These are phyloP conservation scores for Leiothrix lutea DNA, from an alignment of 2,113 vertebrate genomes.

Conservation along the genomic window DNA sequence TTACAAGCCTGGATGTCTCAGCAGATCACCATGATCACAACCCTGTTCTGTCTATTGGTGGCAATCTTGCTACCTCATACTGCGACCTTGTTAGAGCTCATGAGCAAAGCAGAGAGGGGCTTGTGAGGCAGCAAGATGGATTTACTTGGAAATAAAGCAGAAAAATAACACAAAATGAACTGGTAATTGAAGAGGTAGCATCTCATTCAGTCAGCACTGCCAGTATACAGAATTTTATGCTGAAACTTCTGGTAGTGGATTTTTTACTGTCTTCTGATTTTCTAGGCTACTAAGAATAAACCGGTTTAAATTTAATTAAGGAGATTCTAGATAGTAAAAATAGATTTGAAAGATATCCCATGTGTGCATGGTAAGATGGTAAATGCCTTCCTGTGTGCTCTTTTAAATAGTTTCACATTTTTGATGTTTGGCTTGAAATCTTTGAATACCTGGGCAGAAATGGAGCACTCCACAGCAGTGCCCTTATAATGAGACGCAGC, in stretches of 20 bases:
- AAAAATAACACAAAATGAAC: neutral
- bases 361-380: neutral
- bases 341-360: neutral
- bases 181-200: neutral
- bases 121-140: neutral
- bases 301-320: neutral
- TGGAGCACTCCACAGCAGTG: neutral
- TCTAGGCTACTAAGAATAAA: neutral
- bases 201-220: neutral
- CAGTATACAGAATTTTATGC: neutral
- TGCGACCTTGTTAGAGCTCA: slow-evolving; percentile 22
- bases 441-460: neutral
- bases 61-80: neutral
- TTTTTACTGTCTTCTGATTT: neutral
- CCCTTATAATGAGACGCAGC: neutral
- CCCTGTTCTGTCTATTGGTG: neutral
- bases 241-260: neutral
- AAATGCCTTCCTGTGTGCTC: neutral
- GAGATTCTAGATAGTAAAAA: neutral
- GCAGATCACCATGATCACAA: slow-evolving; percentile 12
- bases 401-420: neutral
- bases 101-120: neutral
- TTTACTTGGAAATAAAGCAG: slow-evolving; percentile 4
- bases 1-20: neutral
- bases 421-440: neutral